Evolutionary conservation across 2,113 vertebrate species (phyloP).

Genomic region (Ophthalmolycus amberensis): DNA sequence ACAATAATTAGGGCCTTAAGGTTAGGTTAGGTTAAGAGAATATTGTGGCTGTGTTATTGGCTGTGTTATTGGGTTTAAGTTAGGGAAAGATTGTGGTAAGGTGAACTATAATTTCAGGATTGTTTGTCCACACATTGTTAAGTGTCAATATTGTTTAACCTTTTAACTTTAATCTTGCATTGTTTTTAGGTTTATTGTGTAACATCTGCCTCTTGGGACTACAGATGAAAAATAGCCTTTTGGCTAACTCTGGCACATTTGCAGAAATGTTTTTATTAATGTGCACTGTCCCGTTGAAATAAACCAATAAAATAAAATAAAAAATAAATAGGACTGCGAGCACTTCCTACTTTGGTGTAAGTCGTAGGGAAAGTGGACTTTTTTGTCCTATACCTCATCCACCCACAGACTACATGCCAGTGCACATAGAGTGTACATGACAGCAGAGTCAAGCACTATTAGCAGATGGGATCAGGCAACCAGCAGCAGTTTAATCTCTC

Average conservation of each 20-base stretch:
- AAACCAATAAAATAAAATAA: too few species aligned
- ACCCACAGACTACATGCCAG: neutral
- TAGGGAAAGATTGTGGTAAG: neutral
- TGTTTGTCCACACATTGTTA: too few species aligned
- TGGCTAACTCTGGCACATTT: too few species aligned
- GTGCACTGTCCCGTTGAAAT: too few species aligned
- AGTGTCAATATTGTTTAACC: too few species aligned
- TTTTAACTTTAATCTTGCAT: too few species aligned
- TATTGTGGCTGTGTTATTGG: too few species aligned
- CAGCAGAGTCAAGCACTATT: neutral
- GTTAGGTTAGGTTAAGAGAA: neutral
- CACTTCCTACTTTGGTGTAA: neutral
- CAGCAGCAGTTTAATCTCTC: slow-evolving; percentile 16
- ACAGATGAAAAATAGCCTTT: too few species aligned
- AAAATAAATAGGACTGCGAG: neutral
- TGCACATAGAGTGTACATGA: neutral
- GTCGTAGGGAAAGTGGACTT: neutral
- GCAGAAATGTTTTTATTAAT: too few species aligned
- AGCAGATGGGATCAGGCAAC: slow-evolving; percentile 19
- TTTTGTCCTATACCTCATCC: slow-evolving; percentile 7
- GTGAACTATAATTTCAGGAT: neutral
- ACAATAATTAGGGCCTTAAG: neutral
- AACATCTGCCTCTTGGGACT: too few species aligned
- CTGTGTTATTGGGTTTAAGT: neutral
- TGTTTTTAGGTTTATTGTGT: too few species aligned